phyloP scores from a whole-genome alignment of 2,797 vertebrate genomes.

The Sebastes kiyomatsui region DNA sequence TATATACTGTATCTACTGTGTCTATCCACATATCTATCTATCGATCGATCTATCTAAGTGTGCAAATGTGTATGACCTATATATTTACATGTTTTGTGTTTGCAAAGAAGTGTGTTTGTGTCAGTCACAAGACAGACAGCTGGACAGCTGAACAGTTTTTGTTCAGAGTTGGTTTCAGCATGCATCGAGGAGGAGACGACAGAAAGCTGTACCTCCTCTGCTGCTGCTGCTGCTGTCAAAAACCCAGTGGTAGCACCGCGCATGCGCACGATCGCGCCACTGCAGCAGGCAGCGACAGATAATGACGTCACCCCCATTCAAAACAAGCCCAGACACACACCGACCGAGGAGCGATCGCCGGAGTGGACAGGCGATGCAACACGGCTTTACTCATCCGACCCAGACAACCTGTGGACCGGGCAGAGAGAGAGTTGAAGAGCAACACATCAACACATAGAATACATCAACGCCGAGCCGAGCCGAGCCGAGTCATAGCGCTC shows the following conservation, averaged over 20 bases:
- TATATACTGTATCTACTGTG: too few species aligned
- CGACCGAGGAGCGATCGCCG: background rate
- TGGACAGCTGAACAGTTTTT: too few species aligned
- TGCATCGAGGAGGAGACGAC: too few species aligned
- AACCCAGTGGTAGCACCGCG: background rate
- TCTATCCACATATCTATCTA: too few species aligned
- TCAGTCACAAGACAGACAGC: too few species aligned
- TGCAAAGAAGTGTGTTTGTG: too few species aligned
- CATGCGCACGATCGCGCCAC: slow-evolving; percentile 66
- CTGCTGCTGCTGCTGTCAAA: background rate
- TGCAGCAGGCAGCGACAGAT: slow-evolving; percentile 33
- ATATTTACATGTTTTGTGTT: too few species aligned
- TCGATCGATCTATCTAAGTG: too few species aligned
- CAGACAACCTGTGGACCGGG: background rate
- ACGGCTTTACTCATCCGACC: background rate
- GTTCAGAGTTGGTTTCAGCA: background rate
- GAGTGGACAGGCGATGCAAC: slow-evolving; percentile 16
- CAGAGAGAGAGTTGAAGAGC: background rate
- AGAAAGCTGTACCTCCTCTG: background rate
- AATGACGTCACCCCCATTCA: slow-evolving; percentile 65
- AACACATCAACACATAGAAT: too few species aligned
- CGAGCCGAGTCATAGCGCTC: background rate
- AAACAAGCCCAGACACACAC: slow-evolving; percentile 74
- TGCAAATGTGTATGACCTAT: too few species aligned
- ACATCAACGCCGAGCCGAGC: background rate